Evolutionary conservation across 53 echinoderm and acorn worm species (phyloP), one percentile per base, ranked within the genome.

Genomic region (Echinometra lucunter): DNA sequence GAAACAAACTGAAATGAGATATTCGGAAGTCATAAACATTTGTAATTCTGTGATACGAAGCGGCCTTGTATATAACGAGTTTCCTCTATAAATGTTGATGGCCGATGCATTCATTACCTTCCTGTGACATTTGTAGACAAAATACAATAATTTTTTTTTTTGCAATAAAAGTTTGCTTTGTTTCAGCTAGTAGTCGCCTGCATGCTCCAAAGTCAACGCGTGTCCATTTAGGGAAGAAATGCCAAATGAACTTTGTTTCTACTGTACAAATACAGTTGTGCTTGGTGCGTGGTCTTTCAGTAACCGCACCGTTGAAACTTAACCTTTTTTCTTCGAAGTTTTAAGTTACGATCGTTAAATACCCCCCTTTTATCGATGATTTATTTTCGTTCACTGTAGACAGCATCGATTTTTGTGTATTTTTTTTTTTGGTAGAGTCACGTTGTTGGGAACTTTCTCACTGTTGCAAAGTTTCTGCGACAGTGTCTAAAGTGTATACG

Each of bases 251-350:
- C 85, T n/a, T 27, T 27, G 27, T 49, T n/a, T 37, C 45, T 7
- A 85, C 13, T n/a, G n/a, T 85, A n/a, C 8, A 47, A 28, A 85
- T n/a, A n/a, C n/a, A n/a, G n/a, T 45, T 85, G n/a, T n/a, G 28
- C 49, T 85, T 85, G 15, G 47, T 12, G 28, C 28, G 28, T 85
- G 47, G 47, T 49, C 6, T 85, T 49, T 83, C 47, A 13, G 47
- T 49, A 83, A 85, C 85, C 47, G 5, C 47, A 49, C 49, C 17
- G 49, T 49, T 85, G 85, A 49, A 85, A 85, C 45, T 85, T 85
- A 44, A 82, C 85, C 47, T 27, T 12, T 85, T 44, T 47, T 85
- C 53, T 28, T n/a, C 47, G 49, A 85, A 85, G 85, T 85, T 85
- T 85, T 21, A 49, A 85, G 49, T 17, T 85, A 45, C 27, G 85